Evolutionary conservation across 1,140 invertebrate genomes (phyloP).

Genomic region (Pinna nobilis): DNA sequence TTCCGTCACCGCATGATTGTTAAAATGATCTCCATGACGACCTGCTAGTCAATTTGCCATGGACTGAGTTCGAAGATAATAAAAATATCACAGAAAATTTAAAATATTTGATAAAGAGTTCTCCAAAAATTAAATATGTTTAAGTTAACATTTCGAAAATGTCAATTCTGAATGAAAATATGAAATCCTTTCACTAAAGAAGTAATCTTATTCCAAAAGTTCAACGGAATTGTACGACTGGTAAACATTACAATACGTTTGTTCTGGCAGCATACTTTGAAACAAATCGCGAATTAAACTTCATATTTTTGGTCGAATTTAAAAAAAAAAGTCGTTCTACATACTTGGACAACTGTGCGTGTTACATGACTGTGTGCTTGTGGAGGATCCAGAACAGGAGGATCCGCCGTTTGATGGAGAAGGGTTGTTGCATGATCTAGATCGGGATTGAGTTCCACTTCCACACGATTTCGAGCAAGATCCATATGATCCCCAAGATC

Average conservation of each 20-base stretch:
- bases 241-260: too few relatives aligned
- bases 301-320: too few relatives aligned
- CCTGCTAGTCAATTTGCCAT: not conserved
- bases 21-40: not conserved
- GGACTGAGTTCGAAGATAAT: too few relatives aligned
- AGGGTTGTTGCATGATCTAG: conserved; percentile 79
- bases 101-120: not conserved
- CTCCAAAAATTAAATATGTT: not conserved
- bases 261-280: too few relatives aligned
- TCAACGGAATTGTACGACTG: too few relatives aligned
- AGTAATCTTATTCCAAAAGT: too few relatives aligned
- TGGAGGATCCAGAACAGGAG: conserved; percentile 44
- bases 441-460: conserved; percentile 78
- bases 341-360: conserved; percentile 13
- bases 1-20: conserved; percentile 1
- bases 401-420: conserved; percentile 53
- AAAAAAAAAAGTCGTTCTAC: too few relatives aligned
- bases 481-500: conserved; percentile 79
- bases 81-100: too few relatives aligned
- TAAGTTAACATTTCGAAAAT: not conserved
- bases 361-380: conserved; percentile 37
- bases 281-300: too few relatives aligned
- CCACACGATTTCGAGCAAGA: conserved; percentile 80
- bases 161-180: not conserved
- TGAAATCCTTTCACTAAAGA: too few relatives aligned